Base-by-base conservation (phyloP, 1,140 invertebrate species). In the Heliconius congener region DNA sequence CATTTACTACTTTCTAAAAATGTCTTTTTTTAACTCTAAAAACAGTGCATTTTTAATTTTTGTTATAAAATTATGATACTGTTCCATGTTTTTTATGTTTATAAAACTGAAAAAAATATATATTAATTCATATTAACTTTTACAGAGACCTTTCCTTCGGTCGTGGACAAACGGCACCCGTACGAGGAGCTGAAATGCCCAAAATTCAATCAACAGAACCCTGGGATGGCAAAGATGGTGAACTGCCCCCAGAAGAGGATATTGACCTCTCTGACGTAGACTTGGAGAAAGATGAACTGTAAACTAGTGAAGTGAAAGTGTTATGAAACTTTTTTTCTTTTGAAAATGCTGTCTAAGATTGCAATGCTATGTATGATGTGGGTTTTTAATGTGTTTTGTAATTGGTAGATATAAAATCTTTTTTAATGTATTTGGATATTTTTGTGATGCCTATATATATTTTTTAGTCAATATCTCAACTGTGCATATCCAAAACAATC, bases 171-270 rank as follows among this genome's bases (percentile, higher is more conserved):
- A 99, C 98, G 5, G 97, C 97, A 0, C 98, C 99, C 3, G 96
- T 99, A 2, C 97, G 96, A 88, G 98, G 98, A 23, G 97, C 97
- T 5, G 95, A 97, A 85, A 96, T 99, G 88, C 99, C 99, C 18
- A 95, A 96, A 82, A 96, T 99, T 52, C 86, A 95, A 4, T 95
- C 94, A 34, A 96, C 96, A 4, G 97, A 98, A 73, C 93, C 98
- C 0, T 99, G 99, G 99, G 99, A 99, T 90, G 99, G 99, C 52
- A 99, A 99, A 94, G 99, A 99, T 92, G 99, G 97, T 16, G 97
- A 98, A 93, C 95, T 98, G 80, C 97, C 98, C 37, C 96, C 96
- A 57, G 98, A 98, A 94, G 98, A 99, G 86, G 98, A 99, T 81
- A 98, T 99, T 82, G 98, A 99, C 95, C 96, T 99, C 55, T 98